Conservation (phyloP, 2,113 vertebrate genomes). For the Chaetodon trifascialis region DNA sequence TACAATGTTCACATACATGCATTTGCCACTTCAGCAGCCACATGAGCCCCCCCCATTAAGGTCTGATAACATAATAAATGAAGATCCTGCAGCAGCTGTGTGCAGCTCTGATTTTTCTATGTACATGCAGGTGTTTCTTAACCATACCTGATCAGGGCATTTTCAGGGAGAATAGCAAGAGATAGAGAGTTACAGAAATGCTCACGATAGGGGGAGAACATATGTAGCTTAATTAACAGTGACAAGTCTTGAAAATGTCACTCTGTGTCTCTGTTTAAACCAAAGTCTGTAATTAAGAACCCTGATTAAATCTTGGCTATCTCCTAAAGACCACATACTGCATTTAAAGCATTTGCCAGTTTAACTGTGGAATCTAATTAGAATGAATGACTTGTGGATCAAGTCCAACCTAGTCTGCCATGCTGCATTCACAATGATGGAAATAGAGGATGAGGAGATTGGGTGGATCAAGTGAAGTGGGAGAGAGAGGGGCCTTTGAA, state of each 20-base stretch:
- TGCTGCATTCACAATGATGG: slow-evolving; percentile 49
- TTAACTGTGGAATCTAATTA: slow-evolving; percentile 62
- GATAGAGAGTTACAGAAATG: not conserved
- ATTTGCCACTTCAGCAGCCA: not conserved
- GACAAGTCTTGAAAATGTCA: slow-evolving; percentile 49
- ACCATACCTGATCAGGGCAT: not conserved
- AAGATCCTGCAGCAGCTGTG: slow-evolving; percentile 4
- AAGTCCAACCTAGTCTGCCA: slow-evolving; percentile 31
- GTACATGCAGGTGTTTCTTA: not conserved
- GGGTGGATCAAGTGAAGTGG: slow-evolving; percentile 40
- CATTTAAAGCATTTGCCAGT: slow-evolving; percentile 48
- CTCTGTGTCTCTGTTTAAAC: slow-evolving; percentile 18
- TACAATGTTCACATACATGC: not conserved
- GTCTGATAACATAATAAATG: slow-evolving; percentile 7
- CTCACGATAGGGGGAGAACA: not conserved
- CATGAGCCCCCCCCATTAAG: not conserved
- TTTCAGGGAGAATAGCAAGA: not conserved
- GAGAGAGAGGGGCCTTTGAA: slow-evolving; percentile 44
- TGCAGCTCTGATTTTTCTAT: slow-evolving; percentile 7
- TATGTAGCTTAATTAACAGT: slow-evolving; percentile 51
- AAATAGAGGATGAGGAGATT: slow-evolving; percentile 47
- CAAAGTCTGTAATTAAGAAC: slow-evolving; percentile 47
- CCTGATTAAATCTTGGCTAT: slow-evolving; percentile 52
- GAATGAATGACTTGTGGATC: slow-evolving; percentile 45
- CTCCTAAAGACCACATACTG: slow-evolving; percentile 15